Evolutionary conservation across 2,797 vertebrate genomes (phyloP).

Genomic region (Ciconia nigra): DNA sequence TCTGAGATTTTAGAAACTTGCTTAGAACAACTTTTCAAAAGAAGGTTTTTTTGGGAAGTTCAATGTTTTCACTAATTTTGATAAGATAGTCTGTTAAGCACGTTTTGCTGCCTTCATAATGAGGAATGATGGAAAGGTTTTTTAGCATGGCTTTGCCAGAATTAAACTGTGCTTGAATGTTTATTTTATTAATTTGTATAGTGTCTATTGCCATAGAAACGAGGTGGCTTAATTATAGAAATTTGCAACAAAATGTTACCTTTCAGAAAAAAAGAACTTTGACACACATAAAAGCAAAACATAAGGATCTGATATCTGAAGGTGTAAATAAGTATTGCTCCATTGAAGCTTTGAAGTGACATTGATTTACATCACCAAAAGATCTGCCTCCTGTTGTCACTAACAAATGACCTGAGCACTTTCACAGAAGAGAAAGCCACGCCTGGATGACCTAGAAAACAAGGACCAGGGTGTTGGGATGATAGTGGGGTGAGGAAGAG

Average conservation of each 20-base stretch:
- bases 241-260: conserved; percentile 29
- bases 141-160: conserved; percentile 17
- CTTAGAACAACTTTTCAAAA: conserved; percentile 69
- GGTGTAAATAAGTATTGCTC: conserved; percentile 42
- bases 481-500: neutral
- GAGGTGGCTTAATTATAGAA: neutral
- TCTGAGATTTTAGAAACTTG: conserved; percentile 71
- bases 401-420: conserved; percentile 39
- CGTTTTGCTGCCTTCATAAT: conserved; percentile 58
- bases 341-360: conserved; percentile 57
- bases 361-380: conserved; percentile 56
- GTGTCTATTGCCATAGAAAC: conserved; percentile 10
- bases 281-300: neutral
- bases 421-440: neutral
- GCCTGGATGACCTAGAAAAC: conserved; percentile 29
- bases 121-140: conserved; percentile 33
- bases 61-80: conserved; percentile 69
- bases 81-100: conserved; percentile 58
- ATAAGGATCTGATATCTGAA: conserved; percentile 2
- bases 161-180: neutral
- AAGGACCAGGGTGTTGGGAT: neutral
- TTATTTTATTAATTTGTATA: conserved; percentile 34
- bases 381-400: conserved; percentile 37
- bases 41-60: conserved; percentile 44
- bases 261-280: neutral